These are phyloP conservation scores for Salvelinus sp. DNA, from an alignment of 2,113 vertebrate species.

Conservation along the genomic window DNA sequence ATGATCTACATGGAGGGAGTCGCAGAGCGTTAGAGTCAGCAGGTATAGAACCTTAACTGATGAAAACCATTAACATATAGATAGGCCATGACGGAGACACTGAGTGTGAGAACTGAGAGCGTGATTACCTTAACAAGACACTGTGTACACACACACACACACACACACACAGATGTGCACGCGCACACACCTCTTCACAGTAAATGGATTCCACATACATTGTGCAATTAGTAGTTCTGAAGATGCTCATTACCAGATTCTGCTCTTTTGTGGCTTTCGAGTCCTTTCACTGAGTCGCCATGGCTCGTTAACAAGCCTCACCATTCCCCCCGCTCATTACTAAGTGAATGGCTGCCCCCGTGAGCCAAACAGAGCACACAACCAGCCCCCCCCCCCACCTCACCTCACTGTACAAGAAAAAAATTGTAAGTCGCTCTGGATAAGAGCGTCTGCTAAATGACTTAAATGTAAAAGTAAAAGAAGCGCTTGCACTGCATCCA, in stretches of 20 bases:
- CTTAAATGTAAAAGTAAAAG: constrained; percentile 14
- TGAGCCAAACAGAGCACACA: constrained; percentile 74
- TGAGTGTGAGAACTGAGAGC: too few species aligned
- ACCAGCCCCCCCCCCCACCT: neutral
- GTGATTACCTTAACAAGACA: too few species aligned
- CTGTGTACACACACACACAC: too few species aligned
- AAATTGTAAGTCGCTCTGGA: too few species aligned
- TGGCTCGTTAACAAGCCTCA: constrained; percentile 81
- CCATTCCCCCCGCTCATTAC: constrained; percentile 75
- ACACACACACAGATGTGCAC: neutral
- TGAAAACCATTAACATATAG: neutral
- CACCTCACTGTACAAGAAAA: constrained; percentile 40
- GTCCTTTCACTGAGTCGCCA: constrained; percentile 84
- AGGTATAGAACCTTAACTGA: neutral
- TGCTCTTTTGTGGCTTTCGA: constrained; percentile 75
- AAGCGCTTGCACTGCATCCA: constrained; percentile 75
- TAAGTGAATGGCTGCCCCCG: constrained; percentile 82
- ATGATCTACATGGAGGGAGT: constrained; percentile 80
- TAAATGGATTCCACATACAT: constrained; percentile 68
- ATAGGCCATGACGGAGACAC: neutral
- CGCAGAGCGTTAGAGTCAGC: neutral
- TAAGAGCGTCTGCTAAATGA: too few species aligned
- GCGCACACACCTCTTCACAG: constrained; percentile 49
- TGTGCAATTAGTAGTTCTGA: constrained; percentile 82
- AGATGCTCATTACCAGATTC: constrained; percentile 89